Percentiles rank a stretch among this genome's conserved stretches.
Evolutionary conservation across 2,797 vertebrate species (phyloP).

Genomic region (Carduelis carduelis): DNA sequence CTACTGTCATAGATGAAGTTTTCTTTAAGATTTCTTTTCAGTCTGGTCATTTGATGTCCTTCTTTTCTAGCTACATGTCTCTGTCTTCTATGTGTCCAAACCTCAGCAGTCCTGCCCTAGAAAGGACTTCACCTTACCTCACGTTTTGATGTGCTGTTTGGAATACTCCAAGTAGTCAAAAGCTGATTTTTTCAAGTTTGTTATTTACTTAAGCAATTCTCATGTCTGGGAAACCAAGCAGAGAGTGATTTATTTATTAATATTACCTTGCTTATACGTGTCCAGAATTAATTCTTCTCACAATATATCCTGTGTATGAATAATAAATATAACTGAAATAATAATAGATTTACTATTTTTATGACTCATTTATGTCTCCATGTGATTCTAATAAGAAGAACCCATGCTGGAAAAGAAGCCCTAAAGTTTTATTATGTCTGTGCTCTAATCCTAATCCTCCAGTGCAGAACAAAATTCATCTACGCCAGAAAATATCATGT

Average conservation of each 20-base stretch:
- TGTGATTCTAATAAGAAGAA: conserved; percentile 42
- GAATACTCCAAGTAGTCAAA: not conserved
- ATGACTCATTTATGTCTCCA: not conserved
- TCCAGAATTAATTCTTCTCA: not conserved
- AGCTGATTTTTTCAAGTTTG: not conserved
- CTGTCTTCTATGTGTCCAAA: not conserved
- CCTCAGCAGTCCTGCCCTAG: not conserved
- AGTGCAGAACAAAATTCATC: not conserved
- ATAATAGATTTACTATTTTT: conserved; percentile 34
- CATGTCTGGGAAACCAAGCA: not conserved
- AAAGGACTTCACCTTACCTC: not conserved
- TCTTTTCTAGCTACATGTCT: not conserved
- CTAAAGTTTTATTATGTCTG: conserved; percentile 23
- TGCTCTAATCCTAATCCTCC: conserved; percentile 40
- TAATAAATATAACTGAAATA: conserved; percentile 24
- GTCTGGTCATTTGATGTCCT: not conserved
- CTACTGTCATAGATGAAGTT: not conserved
- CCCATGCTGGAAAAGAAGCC: conserved; percentile 11
- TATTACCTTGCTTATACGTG: not conserved
- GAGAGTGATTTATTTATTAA: not conserved
- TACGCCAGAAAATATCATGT: conserved; percentile 5
- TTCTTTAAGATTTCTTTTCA: not conserved
- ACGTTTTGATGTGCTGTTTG: not conserved
- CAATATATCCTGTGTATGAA: not conserved
- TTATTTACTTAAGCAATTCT: not conserved